phyloP scores from a whole-genome alignment of 2,797 vertebrate genomes.

The Cephalopachus bancanus region DNA sequence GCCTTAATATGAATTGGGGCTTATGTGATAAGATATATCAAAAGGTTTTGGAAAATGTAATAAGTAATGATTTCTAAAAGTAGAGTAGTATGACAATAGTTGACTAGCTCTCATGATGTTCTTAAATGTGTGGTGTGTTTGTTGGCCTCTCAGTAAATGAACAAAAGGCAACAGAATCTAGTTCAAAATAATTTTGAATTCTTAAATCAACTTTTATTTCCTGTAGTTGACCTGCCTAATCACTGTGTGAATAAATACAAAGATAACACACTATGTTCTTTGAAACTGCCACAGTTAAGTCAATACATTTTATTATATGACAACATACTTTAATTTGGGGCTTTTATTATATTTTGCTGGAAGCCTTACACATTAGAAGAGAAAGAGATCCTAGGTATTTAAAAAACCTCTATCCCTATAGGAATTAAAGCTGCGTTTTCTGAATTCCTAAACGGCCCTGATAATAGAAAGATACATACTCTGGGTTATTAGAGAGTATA shows the following conservation, averaged over 20 bases:
- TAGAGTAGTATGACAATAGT: fast-evolving
- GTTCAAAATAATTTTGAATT: not conserved
- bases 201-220: not conserved
- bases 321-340: not conserved
- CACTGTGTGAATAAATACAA: not conserved
- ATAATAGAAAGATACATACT: not conserved
- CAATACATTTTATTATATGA: not conserved
- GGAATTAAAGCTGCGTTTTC: not conserved
- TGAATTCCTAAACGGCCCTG: not conserved
- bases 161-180: not conserved
- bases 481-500: not conserved
- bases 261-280: not conserved
- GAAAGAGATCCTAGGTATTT: not conserved
- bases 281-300: not conserved
- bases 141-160: not conserved
- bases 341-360: not conserved
- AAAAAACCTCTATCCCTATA: not conserved
- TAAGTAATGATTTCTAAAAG: not conserved
- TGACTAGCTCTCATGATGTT: not conserved
- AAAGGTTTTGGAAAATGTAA: not conserved
- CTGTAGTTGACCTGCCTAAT: not conserved
- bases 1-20: not conserved
- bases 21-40: not conserved
- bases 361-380: not conserved
- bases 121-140: not conserved